Percentiles rank a stretch among this genome's conserved stretches.
These are phyloP conservation scores for Chironomus tentans DNA, from an alignment of 2,888 invertebrate genomes.

Conservation along the genomic window DNA sequence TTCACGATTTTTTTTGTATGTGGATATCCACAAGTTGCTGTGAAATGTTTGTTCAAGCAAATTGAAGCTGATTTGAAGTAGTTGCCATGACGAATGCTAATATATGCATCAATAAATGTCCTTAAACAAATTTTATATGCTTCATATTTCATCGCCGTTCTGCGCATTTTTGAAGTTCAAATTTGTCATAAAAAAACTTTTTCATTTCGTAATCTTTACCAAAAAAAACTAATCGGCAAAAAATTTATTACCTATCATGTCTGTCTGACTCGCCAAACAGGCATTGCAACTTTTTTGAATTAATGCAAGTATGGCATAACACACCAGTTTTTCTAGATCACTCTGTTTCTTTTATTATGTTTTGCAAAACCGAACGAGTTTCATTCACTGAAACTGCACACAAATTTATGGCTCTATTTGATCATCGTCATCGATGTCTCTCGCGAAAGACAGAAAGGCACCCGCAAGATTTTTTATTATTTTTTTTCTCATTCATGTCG, in stretches of 20 bases:
- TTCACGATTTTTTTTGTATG: not conserved
- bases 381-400: not conserved
- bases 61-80: not conserved
- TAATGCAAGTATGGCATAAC: constrained; percentile 1
- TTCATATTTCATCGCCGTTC: no score
- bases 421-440: not conserved
- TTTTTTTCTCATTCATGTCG: not conserved
- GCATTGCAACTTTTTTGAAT: not conserved
- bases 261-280: not conserved
- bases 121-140: not conserved
- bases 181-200: not conserved
- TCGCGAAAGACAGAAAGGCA: constrained; percentile 11
- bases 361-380: no score
- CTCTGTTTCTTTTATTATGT: no score
- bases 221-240: no score
- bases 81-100: not conserved
- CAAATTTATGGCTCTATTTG: constrained; percentile 14
- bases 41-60: not conserved
- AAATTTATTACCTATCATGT: no score
- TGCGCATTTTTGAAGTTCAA: no score
- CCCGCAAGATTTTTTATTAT: not conserved
- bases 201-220: no score
- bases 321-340: not conserved
- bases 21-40: no score
- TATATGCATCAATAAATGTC: not conserved